These are phyloP conservation scores for Pseudomyrmex gracilis DNA, from an alignment of 1,140 invertebrate genomes.

Conservation along the genomic window DNA sequence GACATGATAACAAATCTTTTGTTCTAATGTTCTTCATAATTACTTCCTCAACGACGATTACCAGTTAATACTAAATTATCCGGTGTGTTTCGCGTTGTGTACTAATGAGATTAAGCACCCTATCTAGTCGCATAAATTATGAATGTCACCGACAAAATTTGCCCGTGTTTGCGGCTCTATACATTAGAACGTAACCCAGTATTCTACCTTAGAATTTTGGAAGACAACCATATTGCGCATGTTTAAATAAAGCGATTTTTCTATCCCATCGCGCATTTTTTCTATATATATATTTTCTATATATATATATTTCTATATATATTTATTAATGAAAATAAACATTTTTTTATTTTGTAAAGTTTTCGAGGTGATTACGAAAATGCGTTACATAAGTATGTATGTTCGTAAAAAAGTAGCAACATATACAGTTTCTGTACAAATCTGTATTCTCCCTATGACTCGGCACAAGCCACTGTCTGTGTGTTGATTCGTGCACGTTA, in stretches of 20 bases:
- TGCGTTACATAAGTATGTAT: neutral
- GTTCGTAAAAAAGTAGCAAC: neutral
- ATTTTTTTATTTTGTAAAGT: too few species aligned
- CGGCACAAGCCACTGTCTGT: neutral
- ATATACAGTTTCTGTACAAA: too few species aligned
- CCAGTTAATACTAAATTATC: conserved; percentile 37
- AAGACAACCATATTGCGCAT: conserved; percentile 18
- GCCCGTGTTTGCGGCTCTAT: conserved; percentile 25
- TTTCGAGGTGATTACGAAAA: neutral
- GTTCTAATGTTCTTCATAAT: neutral
- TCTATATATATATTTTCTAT: too few species aligned
- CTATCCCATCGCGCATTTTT: neutral
- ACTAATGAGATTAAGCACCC: conserved; percentile 6
- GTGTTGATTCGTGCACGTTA: conserved; percentile 14
- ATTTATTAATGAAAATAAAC: too few species aligned
- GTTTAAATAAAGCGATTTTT: neutral
- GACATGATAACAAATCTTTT: conserved; percentile 11
- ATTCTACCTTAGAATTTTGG: conserved; percentile 9
- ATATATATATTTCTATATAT: neutral
- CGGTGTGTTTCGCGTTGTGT: neutral
- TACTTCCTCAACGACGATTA: conserved; percentile 11
- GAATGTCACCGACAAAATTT: conserved; percentile 43
- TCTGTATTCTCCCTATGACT: neutral
- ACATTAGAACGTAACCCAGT: neutral
- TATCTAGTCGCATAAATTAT: conserved; percentile 43